Conservation (phyloP, 2,797 vertebrate species). For the Delichon dasypus region DNA sequence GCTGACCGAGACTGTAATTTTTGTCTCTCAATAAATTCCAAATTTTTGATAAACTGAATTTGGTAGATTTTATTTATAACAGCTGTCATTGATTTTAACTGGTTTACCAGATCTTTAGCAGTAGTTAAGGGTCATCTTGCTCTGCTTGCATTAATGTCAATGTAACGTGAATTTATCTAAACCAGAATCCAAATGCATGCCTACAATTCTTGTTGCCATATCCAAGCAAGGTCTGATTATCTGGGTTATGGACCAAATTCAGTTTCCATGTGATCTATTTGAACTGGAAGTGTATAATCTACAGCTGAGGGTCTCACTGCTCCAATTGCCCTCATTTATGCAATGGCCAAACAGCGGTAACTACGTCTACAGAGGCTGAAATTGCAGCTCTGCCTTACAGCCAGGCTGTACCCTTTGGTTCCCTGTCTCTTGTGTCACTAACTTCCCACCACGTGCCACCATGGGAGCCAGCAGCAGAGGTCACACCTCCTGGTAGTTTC, state of each 20-base stretch:
- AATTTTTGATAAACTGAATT: no score
- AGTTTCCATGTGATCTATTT: not conserved
- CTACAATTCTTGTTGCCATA: not conserved
- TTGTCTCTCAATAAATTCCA: no score
- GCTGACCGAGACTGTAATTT: no score
- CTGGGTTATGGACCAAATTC: not conserved
- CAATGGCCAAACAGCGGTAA: fast-evolving
- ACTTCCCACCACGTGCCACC: not conserved
- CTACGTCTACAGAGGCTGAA: fast-evolving
- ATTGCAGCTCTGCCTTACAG: not conserved
- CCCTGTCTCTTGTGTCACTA: fast-evolving
- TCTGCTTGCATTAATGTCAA: not conserved
- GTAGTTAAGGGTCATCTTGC: not conserved
- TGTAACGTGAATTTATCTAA: not conserved
- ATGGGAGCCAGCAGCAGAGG: fast-evolving
- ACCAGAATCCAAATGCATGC: fast-evolving
- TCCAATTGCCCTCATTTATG: no score
- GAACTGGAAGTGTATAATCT: not conserved
- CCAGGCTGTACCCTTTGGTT: not conserved
- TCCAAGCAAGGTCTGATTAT: not conserved
- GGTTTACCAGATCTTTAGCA: not conserved
- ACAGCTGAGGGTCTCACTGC: not conserved
- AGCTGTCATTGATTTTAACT: fast-evolving
- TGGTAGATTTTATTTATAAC: no score
- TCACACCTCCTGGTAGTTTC: not conserved